phyloP scores from a whole-genome alignment of 2,888 invertebrate species.

The Leptinotarsa rubiginosa region DNA sequence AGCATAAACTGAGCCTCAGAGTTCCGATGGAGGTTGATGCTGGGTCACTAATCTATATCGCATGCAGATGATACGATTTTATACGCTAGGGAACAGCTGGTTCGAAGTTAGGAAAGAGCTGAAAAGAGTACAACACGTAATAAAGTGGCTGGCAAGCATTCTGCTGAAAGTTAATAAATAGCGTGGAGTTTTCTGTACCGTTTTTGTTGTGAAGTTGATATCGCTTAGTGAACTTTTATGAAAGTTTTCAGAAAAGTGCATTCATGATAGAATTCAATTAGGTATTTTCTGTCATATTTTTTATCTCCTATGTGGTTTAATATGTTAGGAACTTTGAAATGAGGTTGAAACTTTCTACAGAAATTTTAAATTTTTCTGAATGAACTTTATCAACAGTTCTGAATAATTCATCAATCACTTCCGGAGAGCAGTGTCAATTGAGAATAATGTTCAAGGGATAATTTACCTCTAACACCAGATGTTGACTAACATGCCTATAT shows the following conservation, averaged over 20 bases:
- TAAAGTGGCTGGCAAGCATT: constrained; percentile 8
- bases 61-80: constrained; percentile 22
- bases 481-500: not conserved
- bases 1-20: constrained; percentile 7
- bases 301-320: not conserved
- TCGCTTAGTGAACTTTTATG: not conserved
- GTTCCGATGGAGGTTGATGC: constrained; percentile 1
- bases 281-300: too few species aligned
- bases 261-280: not conserved
- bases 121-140: constrained; percentile 8
- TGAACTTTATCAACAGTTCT: too few species aligned
- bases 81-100: constrained; percentile 20
- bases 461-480: not conserved
- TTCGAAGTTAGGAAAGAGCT: constrained; percentile 11
- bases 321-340: not conserved
- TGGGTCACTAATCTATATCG: constrained; percentile 22
- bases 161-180: constrained; percentile 18
- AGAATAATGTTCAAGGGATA: not conserved
- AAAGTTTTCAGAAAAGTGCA: not conserved
- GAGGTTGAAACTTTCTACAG: too few species aligned
- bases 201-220: not conserved
- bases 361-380: too few species aligned
- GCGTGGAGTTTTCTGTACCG: constrained; percentile 1
- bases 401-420: too few species aligned
- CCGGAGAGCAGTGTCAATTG: too few species aligned